Percentiles rank a stretch among this genome's conserved stretches.
Conservation (phyloP, 2,113 vertebrate species). For the Oncorhynchus nerka region DNA sequence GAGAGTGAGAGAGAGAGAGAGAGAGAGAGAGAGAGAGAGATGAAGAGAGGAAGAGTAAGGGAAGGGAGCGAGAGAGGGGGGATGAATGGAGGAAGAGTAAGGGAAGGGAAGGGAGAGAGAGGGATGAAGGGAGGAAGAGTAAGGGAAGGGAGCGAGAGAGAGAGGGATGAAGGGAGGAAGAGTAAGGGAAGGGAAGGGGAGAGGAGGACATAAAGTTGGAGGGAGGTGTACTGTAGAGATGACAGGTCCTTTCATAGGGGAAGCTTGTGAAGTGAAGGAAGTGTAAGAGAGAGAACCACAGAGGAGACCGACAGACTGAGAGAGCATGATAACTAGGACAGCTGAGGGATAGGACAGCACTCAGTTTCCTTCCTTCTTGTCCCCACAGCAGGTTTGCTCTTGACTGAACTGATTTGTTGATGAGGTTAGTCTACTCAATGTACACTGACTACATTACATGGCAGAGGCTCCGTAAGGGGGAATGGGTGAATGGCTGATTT, state of each 20-base stretch:
- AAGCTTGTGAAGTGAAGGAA: neutral
- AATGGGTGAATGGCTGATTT: neutral
- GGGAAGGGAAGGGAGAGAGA: no score
- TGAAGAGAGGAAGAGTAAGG: no score
- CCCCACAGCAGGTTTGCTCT: slow-evolving; percentile 17
- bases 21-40: neutral
- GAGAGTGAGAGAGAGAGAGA: neutral
- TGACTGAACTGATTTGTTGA: neutral
- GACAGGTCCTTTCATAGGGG: neutral
- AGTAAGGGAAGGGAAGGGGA: neutral
- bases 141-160: neutral
- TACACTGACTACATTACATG: neutral
- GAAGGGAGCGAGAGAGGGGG: no score
- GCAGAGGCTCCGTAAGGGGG: no score
- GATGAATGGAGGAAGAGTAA: no score
- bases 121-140: neutral
- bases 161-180: neutral
- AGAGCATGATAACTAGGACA: neutral
- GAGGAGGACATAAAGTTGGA: neutral
- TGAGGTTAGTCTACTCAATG: neutral
- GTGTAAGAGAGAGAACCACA: neutral
- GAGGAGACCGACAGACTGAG: neutral
- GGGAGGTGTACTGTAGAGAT: neutral
- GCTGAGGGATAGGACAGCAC: neutral
- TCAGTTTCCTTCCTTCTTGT: neutral